Evolutionary conservation across 2,797 vertebrate species (phyloP), one percentile per base, ranked within the genome.

Genomic region (Lepilemur septentrionalis): DNA sequence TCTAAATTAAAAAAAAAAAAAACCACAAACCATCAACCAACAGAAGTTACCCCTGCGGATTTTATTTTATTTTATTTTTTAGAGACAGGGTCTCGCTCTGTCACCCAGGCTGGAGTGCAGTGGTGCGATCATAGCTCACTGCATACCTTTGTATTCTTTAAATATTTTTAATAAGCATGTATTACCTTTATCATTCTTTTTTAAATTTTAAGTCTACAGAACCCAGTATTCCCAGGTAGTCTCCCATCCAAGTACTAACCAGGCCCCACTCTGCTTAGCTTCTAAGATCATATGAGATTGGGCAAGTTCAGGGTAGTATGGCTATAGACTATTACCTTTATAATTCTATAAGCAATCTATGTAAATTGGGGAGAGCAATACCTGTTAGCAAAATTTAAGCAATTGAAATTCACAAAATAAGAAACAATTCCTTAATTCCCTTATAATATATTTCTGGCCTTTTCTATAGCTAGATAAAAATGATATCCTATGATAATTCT

Each of bases 351-450:
- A 59, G 1, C 18, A 87, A 72, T 76, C 55, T 83, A 11, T 43
- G 67, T 48, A 78, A 76, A 43, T 41, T 38, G 20, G 17, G 17
- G n/a, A 52, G 87, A 91, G 52, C 23, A 93, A 35, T 63, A 48
- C 38, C 41, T 50, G 41, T 65, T 79, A 78, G 48, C 65, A 87
- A 91, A 93, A 41, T 57, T 28, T 83, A 85, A 93, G n/a, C 55
- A 72, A 63, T 2, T 83, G 2, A 91, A 70, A 87, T 43, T 95
- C 55, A 95, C 35, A 89, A 67, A 89, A 89, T 83, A 92, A 84
- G 79, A 46, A 63, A 70, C 6, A 87, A 41, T 25, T 95, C 46
- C 76, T 85, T 78, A 95, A 50, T 72, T n/a, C 14, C 41, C 59
- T 10, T 84, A 63, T 59, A n/a, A 43, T 35, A 32, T 78, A 89